phyloP scores from a whole-genome alignment of 2,797 vertebrate species.

The Melanotaenia trifasciata region DNA sequence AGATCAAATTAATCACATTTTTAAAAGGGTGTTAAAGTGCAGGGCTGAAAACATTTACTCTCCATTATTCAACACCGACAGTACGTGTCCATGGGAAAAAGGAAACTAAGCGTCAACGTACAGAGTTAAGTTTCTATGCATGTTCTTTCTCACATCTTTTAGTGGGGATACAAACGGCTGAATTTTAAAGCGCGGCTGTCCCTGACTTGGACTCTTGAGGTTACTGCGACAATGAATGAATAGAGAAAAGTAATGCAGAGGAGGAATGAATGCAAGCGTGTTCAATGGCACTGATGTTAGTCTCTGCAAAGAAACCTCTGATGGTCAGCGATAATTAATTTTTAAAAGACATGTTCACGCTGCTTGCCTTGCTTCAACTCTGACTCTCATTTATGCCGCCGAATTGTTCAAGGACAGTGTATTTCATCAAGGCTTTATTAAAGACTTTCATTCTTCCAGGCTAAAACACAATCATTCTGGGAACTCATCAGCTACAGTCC shows the following conservation, averaged over 20 bases:
- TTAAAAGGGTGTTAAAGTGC: too few species aligned
- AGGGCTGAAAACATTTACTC: background rate
- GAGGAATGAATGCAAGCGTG: conserved; percentile 32
- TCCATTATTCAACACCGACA: background rate
- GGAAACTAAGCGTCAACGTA: conserved; percentile 5
- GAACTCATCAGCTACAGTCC: background rate
- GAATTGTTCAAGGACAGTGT: conserved; percentile 33
- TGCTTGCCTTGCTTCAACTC: conserved; percentile 14
- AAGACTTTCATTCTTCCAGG: conserved; percentile 17
- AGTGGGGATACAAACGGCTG: conserved; percentile 7
- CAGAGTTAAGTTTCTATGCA: background rate
- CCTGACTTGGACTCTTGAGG: conserved; percentile 26
- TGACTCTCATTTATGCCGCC: conserved; percentile 14
- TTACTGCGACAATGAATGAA: conserved; percentile 20
- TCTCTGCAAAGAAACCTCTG: conserved; percentile 28
- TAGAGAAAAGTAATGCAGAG: conserved; percentile 17
- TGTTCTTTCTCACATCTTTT: background rate
- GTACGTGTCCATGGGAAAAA: background rate
- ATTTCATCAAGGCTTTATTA: conserved; percentile 35
- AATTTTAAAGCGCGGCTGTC: conserved; percentile 5
- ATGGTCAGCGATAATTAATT: conserved; percentile 34
- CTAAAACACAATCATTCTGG: conserved; percentile 6
- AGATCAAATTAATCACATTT: too few species aligned
- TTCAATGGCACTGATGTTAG: conserved; percentile 31
- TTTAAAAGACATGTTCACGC: conserved; percentile 23